These are phyloP conservation scores for Tryphoninae sp. DNA, from an alignment of 2,888 invertebrate genomes.

Conservation along the genomic window DNA sequence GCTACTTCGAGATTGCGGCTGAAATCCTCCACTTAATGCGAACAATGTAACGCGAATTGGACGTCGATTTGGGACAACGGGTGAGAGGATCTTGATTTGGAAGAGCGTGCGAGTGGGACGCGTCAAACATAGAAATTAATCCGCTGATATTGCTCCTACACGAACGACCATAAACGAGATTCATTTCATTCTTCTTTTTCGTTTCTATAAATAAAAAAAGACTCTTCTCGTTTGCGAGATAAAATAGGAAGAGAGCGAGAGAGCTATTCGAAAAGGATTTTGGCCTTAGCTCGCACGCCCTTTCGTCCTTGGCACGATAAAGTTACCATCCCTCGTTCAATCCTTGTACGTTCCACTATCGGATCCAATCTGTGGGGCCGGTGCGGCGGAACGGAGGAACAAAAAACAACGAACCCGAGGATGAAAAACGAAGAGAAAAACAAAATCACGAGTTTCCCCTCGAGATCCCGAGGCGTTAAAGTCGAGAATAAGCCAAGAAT, in stretches of 20 bases:
- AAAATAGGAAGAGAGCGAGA: conserved; percentile 30
- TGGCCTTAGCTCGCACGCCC: conserved; percentile 20
- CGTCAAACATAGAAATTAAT: conserved; percentile 47
- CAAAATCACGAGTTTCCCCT: neutral
- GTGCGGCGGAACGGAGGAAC: conserved; percentile 7
- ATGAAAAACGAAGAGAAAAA: neutral
- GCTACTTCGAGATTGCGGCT: conserved; percentile 48
- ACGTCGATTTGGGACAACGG: conserved; percentile 53
- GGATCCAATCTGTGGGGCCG: conserved; percentile 12
- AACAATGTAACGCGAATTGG: conserved; percentile 62
- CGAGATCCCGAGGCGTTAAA: neutral
- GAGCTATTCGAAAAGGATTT: conserved; percentile 52
- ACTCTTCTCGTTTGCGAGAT: conserved; percentile 18
- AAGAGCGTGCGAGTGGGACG: conserved; percentile 10
- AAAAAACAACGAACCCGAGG: neutral
- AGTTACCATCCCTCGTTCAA: conserved; percentile 31
- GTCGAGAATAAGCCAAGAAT: neutral
- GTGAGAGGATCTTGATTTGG: conserved; percentile 12
- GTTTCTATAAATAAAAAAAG: conserved; percentile 55
- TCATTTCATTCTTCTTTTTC: conserved; percentile 51
- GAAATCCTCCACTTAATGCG: conserved; percentile 52
- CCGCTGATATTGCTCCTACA: conserved; percentile 4
- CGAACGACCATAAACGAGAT: conserved; percentile 29
- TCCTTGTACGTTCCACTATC: conserved; percentile 18
- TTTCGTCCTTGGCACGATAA: conserved; percentile 57